These are phyloP conservation scores for Lichenostomus cassidix DNA, from an alignment of 2,113 vertebrate species.

Conservation along the genomic window DNA sequence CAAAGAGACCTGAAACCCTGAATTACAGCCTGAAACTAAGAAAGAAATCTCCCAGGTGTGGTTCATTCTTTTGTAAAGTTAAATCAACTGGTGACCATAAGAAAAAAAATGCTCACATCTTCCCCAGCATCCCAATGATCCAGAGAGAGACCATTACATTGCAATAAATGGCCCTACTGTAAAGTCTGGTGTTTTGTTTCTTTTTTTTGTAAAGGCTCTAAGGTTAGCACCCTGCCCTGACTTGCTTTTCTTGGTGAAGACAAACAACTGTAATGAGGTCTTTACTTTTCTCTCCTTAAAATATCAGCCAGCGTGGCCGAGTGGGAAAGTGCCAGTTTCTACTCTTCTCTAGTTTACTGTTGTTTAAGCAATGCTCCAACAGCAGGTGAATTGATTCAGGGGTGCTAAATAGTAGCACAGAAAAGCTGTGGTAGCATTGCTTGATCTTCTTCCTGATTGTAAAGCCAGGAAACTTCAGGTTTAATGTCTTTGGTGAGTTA, in stretches of 20 bases:
- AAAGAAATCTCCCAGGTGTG: neutral
- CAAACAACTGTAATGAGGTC: neutral
- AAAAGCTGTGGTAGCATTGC: neutral
- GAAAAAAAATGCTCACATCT: neutral
- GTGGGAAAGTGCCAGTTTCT: neutral
- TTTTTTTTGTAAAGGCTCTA: neutral
- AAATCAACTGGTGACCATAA: neutral
- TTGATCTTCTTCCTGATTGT: neutral
- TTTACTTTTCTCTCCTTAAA: neutral
- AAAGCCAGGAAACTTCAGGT: neutral
- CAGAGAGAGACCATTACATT: neutral
- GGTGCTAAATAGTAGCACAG: neutral
- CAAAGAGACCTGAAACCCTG: neutral
- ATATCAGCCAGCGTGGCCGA: neutral
- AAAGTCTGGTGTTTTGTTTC: neutral
- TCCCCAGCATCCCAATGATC: neutral
- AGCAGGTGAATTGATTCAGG: neutral
- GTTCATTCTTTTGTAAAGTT: neutral
- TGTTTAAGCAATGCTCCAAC: neutral
- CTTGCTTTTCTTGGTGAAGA: neutral
- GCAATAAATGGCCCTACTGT: neutral
- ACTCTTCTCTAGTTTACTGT: neutral
- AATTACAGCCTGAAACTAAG: neutral
- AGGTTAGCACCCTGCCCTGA: neutral
- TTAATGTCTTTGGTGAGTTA: neutral